Base-by-base conservation (phyloP, 2,113 vertebrate species). In the Hypanus sabinus region DNA sequence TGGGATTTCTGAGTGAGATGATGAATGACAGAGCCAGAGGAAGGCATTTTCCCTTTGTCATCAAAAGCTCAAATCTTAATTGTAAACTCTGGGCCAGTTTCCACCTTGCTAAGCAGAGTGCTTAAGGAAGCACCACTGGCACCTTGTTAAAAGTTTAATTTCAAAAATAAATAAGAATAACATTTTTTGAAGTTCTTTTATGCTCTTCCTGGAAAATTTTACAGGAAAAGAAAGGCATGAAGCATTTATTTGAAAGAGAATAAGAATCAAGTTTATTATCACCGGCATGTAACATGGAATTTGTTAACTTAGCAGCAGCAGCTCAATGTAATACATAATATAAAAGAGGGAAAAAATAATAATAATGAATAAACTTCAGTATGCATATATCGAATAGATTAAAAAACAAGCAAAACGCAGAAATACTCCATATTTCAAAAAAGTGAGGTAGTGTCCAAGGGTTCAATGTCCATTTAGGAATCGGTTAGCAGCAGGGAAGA, bases 141-240 rank as follows among this genome's bases (percentile, higher is more conserved):
- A 90, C n/a, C 14, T 90, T 90, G 85, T 90, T 62, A 33, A 33
- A 18, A 68, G 57, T 90, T 65, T 68, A 90, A 68, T 90, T 88
- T 88, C 5, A 2, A 33, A 65, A 60, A 65, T 60, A 88, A 88
- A 33, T 62, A 65, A 88, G 57, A 62, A 33, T 88, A n/a, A n/a
- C 9, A 88, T 1, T 88, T 88, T 60, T 65, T n/a, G 65, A 88
- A 65, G 27, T 88, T 88, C 30, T 16, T n/a, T 57, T 60, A 60
- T 10, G 11, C 55, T 60, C 46, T 1, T 22, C 0, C 83, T 4
- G 55, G 46, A 30, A 62, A 57, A 57, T n/a, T 27, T 62, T 9
- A 5, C 57, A 62, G 5, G 12, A 62, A 88, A 88, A n/a, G 62
- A 88, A 62, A 62, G 57, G 6, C 27, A 16, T 12, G 0, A 60